Conservation (phyloP, 2,113 vertebrate genomes). For the Odontesthes bonariensis region DNA sequence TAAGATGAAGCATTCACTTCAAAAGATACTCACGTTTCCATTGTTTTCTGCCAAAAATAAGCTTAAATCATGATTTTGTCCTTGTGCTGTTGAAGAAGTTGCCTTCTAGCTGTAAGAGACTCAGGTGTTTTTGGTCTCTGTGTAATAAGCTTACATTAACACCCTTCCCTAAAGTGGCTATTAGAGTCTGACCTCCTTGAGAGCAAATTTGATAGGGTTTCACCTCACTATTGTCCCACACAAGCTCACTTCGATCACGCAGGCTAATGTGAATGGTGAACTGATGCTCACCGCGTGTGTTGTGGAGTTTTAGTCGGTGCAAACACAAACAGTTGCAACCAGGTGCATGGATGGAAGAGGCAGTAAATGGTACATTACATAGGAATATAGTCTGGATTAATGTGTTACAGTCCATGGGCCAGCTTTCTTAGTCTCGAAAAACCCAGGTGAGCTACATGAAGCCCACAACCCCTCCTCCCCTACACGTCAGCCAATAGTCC, state of each 20-base stretch:
- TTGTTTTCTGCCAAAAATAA: constrained; percentile 24
- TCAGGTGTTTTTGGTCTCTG: constrained; percentile 40
- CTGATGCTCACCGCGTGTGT: not conserved
- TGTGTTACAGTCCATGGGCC: too few species aligned
- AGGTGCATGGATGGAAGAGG: not conserved
- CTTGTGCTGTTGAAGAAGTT: constrained; percentile 1
- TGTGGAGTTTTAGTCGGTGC: too few species aligned
- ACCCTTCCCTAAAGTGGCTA: constrained; percentile 52
- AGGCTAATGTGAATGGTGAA: not conserved
- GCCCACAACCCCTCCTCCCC: not conserved
- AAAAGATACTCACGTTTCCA: constrained; percentile 33
- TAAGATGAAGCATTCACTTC: not conserved
- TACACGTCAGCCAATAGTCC: not conserved
- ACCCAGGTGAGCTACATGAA: not conserved
- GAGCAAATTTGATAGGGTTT: constrained; percentile 47
- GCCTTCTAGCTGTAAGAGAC: constrained; percentile 17
- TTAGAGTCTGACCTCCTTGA: constrained; percentile 44
- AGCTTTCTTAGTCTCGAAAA: not conserved
- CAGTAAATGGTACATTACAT: not conserved
- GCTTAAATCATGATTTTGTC: not conserved
- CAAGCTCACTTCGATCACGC: not conserved
- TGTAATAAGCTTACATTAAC: constrained; percentile 72
- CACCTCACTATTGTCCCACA: not conserved
- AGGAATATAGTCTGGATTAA: too few species aligned
- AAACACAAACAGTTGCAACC: not conserved